Base-by-base conservation (phyloP, 2,888 invertebrate genomes). In the Macrosiphum euphorbiae region DNA sequence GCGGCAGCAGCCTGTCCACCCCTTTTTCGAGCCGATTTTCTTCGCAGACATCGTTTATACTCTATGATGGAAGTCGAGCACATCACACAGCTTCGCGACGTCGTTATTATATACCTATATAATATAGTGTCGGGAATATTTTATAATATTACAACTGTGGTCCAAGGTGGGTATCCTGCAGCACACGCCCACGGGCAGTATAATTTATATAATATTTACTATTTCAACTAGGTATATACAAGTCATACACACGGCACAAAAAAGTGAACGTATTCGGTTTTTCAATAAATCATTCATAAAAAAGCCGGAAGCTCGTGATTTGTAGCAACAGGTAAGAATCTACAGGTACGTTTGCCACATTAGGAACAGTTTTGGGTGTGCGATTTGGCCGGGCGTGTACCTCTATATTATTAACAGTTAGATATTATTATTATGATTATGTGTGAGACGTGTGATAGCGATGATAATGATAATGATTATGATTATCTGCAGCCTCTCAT, bases 251-350 rank as follows among this genome's bases (percentile, higher is more conserved):
- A 1, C 16, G 7, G 7, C 13, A 61, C 16, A 20, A 35, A 35
- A 78, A 78, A 78, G 78, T 7, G 78, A 78, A 78, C 78, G 35
- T 8, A 78, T 35, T 78, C 78, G 35, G 78, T 20, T 78, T 78
- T 8, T 35, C 35, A 35, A 78, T 78, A 78, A 78, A 78, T 78
- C 78, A 78, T 78, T 78, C 78, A 78, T 78, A 78, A 78, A 78
- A 44, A 35, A 78, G 35, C 78, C 78, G 20, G 35, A 78, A 35
- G 35, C 35, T 20, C 35, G 78, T 78, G 35, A 35, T 78, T 35
- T 35, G 78, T 78, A 35, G 20, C 7, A 78, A 78, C 35, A 7
- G 78, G 78, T 78, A 67, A 3, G 52, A 20, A 20, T 20, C 3
- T 55, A 55, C 20, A 55, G 5, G 55, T 78, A 20, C 20, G 20